A percentile compares a stretch with the other conserved stretches of the same genome.
Evolutionary conservation across 2,113 vertebrate species (phyloP).

Genomic region (Nyctereutes procyonoides): DNA sequence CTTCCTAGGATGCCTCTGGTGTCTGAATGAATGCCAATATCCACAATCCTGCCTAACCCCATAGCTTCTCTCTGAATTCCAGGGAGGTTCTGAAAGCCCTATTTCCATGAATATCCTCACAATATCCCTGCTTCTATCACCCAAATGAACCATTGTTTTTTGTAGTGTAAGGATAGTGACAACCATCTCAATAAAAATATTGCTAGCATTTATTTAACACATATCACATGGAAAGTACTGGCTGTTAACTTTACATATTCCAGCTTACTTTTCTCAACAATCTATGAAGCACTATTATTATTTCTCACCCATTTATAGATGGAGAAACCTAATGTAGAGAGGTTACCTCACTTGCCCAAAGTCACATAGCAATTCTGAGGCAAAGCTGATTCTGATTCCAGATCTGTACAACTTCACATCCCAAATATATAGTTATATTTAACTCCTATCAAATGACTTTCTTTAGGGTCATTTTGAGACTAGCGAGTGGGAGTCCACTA

Average conservation of each 20-base stretch:
- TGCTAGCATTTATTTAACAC: constrained; percentile 25
- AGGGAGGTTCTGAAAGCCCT: background rate
- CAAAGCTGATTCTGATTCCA: background rate
- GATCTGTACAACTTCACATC: background rate
- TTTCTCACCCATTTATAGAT: background rate
- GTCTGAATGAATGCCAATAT: background rate
- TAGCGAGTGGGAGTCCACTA: background rate
- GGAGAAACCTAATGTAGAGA: background rate
- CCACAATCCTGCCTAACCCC: background rate
- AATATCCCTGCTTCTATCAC: background rate
- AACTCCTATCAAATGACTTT: background rate
- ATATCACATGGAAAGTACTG: background rate
- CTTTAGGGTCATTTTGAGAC: background rate
- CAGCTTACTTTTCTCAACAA: background rate
- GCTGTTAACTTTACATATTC: background rate
- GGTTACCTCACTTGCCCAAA: background rate
- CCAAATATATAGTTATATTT: background rate
- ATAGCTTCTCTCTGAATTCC: background rate
- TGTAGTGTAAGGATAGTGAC: background rate
- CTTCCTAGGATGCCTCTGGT: background rate
- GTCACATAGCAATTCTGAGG: background rate
- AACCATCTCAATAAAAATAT: background rate
- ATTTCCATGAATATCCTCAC: background rate
- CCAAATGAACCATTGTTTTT: constrained; percentile 23
- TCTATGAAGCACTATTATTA: background rate